These are phyloP conservation scores for Brienomyrus brachyistius DNA, from an alignment of 2,113 vertebrate species.

Conservation along the genomic window DNA sequence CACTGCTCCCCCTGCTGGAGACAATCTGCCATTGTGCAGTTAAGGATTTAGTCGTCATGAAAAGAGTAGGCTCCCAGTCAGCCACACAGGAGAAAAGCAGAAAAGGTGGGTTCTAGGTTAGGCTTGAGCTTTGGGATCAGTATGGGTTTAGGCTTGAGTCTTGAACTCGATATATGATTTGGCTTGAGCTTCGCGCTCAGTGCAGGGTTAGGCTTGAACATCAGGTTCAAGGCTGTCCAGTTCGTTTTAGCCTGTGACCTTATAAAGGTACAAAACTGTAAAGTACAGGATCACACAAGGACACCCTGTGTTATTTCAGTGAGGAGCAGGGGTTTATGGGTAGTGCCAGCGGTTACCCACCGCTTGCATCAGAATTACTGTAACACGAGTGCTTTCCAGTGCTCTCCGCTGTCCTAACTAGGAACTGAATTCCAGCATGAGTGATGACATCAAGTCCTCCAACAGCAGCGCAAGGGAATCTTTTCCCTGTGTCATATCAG, in stretches of 20 bases:
- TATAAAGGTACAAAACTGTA: background rate
- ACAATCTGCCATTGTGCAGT: background rate
- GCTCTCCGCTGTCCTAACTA: background rate
- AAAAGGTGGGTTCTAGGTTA: background rate
- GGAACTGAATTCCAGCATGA: background rate
- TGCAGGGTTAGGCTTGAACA: background rate
- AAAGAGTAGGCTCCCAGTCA: background rate
- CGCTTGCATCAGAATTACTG: constrained; percentile 36
- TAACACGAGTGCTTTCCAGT: background rate
- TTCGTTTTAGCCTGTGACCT: background rate
- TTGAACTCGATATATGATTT: background rate
- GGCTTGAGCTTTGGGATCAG: background rate
- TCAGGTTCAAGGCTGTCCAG: background rate
- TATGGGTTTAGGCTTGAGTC: background rate
- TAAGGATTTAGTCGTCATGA: background rate
- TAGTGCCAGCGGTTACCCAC: constrained; percentile 12
- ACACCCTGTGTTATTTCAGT: background rate
- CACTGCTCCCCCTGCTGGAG: background rate
- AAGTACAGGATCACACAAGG: background rate
- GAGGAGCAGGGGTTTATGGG: background rate
- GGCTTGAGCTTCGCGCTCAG: background rate
- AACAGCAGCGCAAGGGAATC: background rate
- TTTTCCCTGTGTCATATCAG: background rate
- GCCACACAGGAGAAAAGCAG: background rate
- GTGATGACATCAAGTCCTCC: background rate